Evolutionary conservation across 2,797 vertebrate genomes (phyloP).

Genomic region (Aulostomus chinensis): DNA sequence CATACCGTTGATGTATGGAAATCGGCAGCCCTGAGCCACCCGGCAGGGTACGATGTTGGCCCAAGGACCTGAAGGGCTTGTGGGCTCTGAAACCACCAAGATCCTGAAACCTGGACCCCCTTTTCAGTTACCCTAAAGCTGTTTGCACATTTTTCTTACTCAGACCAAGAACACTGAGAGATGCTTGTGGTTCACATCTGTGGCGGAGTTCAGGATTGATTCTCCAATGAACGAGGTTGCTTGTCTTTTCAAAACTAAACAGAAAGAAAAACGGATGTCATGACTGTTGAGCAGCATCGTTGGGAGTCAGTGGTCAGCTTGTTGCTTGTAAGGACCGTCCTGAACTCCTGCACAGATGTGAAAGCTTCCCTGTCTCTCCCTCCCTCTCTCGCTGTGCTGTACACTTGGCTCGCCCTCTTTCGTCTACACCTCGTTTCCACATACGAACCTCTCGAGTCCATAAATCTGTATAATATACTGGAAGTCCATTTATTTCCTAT

Average conservation of each 20-base stretch:
- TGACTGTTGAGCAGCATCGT: too few relatives aligned
- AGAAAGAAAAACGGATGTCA: too few relatives aligned
- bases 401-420: constrained; percentile 15
- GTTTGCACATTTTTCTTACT: constrained; percentile 28
- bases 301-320: too few relatives aligned
- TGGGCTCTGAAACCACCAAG: constrained; percentile 5
- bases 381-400: constrained; percentile 29
- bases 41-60: not conserved
- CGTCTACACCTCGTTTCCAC: too few relatives aligned
- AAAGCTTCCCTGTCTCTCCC: constrained; percentile 2
- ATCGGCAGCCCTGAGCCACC: constrained; percentile 80
- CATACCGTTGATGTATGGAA: constrained; percentile 93
- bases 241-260: too few relatives aligned
- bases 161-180: constrained; percentile 1
- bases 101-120: constrained; percentile 9
- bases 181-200: constrained; percentile 31
- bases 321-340: too few relatives aligned
- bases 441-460: too few relatives aligned
- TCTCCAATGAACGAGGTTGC: not conserved
- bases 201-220: constrained; percentile 14
- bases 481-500: too few relatives aligned
- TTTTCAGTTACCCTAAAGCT: constrained; percentile 14
- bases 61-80: constrained; percentile 2
- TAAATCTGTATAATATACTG: too few relatives aligned
- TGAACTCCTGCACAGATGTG: constrained; percentile 30